phyloP scores from a whole-genome alignment of 2,113 vertebrate species.

The Mionectes macconnelli region DNA sequence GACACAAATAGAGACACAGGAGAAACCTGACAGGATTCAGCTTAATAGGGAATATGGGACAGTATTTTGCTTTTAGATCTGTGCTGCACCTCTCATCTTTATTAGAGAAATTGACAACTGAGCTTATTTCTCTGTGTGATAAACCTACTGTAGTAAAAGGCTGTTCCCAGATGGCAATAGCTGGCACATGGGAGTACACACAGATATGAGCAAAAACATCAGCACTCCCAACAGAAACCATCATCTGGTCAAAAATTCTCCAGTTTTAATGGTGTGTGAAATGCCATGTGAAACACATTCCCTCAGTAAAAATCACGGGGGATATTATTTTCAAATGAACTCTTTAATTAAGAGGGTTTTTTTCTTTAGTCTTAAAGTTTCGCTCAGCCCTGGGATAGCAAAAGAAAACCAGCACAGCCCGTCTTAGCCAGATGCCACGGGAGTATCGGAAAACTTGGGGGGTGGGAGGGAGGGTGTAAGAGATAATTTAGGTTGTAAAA shows the following conservation, averaged over 20 bases:
- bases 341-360: background rate
- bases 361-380: background rate
- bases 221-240: background rate
- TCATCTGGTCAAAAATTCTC: background rate
- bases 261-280: background rate
- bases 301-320: background rate
- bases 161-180: background rate
- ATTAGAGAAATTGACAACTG: slow-evolving; percentile 22
- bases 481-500: background rate
- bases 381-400: background rate
- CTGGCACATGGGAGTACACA: background rate
- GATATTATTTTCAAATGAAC: background rate
- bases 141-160: background rate
- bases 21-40: background rate
- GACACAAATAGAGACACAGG: background rate
- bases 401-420: background rate
- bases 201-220: background rate
- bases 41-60: background rate
- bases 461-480: background rate
- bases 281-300: fast-evolving
- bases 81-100: background rate
- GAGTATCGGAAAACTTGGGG: background rate
- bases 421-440: background rate
- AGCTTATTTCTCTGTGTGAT: background rate
- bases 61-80: background rate